A percentile compares a stretch with the other conserved stretches of the same genome.
Evolutionary conservation across 2,113 vertebrate species (phyloP).

Genomic region (Gallinago media): DNA sequence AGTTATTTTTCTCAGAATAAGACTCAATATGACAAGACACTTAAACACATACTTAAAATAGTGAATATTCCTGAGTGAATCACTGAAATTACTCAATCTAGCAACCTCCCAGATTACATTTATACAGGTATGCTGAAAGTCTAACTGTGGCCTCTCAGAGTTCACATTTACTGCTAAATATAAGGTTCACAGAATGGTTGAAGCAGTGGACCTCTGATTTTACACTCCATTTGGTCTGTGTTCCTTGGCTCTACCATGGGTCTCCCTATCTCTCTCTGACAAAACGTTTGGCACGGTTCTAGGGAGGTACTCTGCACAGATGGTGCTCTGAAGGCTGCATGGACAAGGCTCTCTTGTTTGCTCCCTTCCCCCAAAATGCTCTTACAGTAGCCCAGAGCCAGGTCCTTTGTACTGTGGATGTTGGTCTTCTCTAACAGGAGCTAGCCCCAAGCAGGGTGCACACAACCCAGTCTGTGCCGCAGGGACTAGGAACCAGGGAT

Average conservation of each 20-base stretch:
- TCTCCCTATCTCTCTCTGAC: not conserved
- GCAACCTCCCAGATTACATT: not conserved
- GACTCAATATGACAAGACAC: not conserved
- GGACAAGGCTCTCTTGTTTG: not conserved
- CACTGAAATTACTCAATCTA: not conserved
- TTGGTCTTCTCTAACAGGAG: not conserved
- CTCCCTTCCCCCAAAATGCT: rapidly evolving
- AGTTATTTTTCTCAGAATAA: not conserved
- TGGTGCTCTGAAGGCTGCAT: not conserved
- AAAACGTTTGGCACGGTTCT: not conserved
- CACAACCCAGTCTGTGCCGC: not conserved
- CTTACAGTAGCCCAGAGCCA: not conserved
- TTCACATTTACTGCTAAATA: not conserved
- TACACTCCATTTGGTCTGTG: not conserved
- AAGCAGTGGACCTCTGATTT: not conserved
- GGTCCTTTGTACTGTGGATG: not conserved
- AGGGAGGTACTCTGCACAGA: not conserved
- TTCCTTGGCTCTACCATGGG: not conserved
- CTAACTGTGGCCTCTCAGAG: not conserved
- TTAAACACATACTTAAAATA: not conserved
- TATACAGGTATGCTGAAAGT: not conserved
- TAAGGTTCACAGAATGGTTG: not conserved
- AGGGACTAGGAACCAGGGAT: not conserved
- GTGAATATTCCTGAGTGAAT: not conserved
- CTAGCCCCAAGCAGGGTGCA: not conserved